Evolutionary conservation across 1,140 invertebrate genomes (phyloP), one percentile per base, ranked within the genome.

Genomic region (Steinernema feltiae): DNA sequence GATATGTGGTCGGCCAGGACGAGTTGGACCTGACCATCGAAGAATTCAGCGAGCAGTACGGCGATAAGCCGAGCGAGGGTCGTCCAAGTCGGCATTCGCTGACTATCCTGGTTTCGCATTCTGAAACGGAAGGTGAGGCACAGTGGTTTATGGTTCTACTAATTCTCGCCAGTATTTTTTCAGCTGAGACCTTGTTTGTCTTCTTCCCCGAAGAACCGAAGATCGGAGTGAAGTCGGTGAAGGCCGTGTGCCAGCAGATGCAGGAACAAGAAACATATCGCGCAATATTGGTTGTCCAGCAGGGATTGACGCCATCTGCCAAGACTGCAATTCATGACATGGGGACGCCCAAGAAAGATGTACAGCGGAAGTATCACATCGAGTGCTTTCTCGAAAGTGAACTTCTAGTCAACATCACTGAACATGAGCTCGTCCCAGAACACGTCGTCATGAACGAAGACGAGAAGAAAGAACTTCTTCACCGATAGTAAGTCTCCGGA

Each of bases 191-290:
- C 94, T 93, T 99, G 91, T 99, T 99, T 88, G 96, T 99, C 0
- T 99, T 99, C 85, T 99, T 99, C 84, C 96, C 97, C 0, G 97
- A 99, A 83, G 97, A 99, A 86, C 92, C 94, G 0, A 99, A 99
- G 90, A 97, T 99, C 86, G 95, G 95, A 53, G 97, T 98, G 41
- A 98, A 98, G 89, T 95, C 93, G 0, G 98, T 99, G 30, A 98
- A 98, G 88, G 97, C 95, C 0, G 98, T 98, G 83, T 98, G 95
- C 88, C 94, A 97, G 70, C 90, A 95, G 80, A 99, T 99, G 97
- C 97, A 99, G 86, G 95, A 99, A 88, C 96, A 99, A 88, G 98
- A 97, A 87, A 99, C 99, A 82, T 93, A 95, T 80, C 90, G 96
- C 87, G 94, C 94, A 12, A 94, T 96, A 83, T 94, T 98, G 84